These are phyloP conservation scores for Dermochelys coriacea DNA, from an alignment of 2,797 vertebrate species.

Conservation along the genomic window DNA sequence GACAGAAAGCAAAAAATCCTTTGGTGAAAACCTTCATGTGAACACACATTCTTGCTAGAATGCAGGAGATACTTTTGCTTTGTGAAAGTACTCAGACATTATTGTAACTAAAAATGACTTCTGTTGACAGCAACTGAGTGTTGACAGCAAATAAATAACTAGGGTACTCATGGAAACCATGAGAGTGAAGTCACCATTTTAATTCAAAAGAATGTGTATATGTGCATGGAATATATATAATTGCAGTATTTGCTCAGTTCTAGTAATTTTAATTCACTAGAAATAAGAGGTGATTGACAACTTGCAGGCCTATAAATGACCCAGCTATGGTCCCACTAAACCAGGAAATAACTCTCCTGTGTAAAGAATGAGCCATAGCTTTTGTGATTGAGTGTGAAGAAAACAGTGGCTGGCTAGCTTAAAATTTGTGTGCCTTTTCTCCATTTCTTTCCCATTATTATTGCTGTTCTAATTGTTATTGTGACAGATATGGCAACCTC, in stretches of 20 bases:
- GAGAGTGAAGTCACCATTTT: fast-evolving
- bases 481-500: background rate
- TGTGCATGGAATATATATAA: background rate
- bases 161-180: background rate
- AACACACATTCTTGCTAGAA: background rate
- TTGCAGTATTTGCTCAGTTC: background rate
- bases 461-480: background rate
- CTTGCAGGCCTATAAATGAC: background rate
- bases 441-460: background rate
- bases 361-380: background rate
- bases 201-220: background rate
- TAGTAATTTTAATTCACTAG: background rate
- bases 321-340: background rate
- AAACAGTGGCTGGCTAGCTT: background rate
- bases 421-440: background rate
- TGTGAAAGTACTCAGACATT: background rate
- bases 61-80: background rate
- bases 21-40: background rate
- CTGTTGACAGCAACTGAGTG: background rate
- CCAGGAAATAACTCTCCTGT: background rate
- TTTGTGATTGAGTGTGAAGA: fast-evolving
- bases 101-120: background rate
- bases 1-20: background rate
- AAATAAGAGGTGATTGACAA: background rate
- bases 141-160: background rate